These are phyloP conservation scores for Liparis tanakae DNA, from an alignment of 2,797 vertebrate species.

Conservation along the genomic window DNA sequence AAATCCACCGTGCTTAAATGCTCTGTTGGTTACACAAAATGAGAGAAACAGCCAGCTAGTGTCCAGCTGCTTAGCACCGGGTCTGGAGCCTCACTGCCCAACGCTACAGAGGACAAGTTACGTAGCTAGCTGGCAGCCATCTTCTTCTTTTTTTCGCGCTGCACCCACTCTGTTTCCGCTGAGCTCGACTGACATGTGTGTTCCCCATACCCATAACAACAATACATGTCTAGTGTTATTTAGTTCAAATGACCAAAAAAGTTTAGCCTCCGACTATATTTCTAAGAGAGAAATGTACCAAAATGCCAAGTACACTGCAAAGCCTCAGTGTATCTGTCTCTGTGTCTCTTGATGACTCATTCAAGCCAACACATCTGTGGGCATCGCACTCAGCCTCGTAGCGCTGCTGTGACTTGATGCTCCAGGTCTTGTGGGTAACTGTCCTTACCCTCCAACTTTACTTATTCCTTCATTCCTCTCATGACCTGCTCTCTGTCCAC, in stretches of 20 bases:
- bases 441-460: neutral
- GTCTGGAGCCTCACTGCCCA: neutral
- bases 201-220: neutral
- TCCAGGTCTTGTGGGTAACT: neutral
- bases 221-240: neutral
- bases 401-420: neutral
- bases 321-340: neutral
- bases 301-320: neutral
- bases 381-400: neutral
- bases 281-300: neutral
- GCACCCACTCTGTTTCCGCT: neutral
- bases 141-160: too few relatives aligned
- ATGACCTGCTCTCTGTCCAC: constrained; percentile 1
- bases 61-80: too few relatives aligned
- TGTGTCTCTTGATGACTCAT: constrained; percentile 8
- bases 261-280: neutral
- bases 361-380: constrained; percentile 3
- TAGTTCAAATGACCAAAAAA: neutral
- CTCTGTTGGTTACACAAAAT: too few relatives aligned
- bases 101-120: neutral
- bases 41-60: too few relatives aligned
- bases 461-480: constrained; percentile 15
- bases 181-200: neutral
- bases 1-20: neutral
- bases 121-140: neutral